Evolutionary conservation across 1,140 invertebrate genomes (phyloP).

Genomic region (Tetramorium alpestre): DNA sequence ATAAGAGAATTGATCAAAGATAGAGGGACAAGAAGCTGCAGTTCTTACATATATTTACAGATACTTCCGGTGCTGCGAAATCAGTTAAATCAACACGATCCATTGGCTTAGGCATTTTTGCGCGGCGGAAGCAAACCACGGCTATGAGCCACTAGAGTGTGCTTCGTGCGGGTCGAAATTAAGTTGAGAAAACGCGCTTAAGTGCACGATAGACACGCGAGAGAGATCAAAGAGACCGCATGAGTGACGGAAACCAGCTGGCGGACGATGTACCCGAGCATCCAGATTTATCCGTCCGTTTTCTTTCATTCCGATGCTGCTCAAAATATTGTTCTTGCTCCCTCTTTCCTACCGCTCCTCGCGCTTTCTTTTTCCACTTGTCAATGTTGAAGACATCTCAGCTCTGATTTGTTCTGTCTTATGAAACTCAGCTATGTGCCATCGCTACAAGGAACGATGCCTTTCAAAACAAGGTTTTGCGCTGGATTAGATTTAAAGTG

Average conservation of each 20-base stretch:
- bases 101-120: constrained; percentile 43
- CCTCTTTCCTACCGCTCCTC: constrained; percentile 1
- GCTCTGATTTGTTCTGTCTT: not conserved
- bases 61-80: not conserved
- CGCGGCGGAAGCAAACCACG: constrained; percentile 11
- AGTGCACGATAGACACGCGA: constrained; percentile 75
- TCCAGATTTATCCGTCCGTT: constrained; percentile 75
- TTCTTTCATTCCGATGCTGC: constrained; percentile 72
- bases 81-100: constrained; percentile 37
- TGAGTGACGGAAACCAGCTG: constrained; percentile 82
- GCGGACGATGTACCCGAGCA: constrained; percentile 73
- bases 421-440: not conserved
- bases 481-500: not conserved
- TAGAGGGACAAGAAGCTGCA: not conserved
- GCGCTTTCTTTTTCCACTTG: not conserved
- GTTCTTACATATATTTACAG: not conserved
- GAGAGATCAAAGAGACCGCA: constrained; percentile 79
- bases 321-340: constrained; percentile 62
- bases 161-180: constrained; percentile 67
- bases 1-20: not conserved
- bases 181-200: constrained; percentile 75
- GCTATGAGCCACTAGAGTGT: not conserved
- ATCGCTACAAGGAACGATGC: not conserved
- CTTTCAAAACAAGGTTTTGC: not conserved
- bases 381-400: not conserved